phyloP scores from a whole-genome alignment of 2,888 invertebrate species.

The Papilio protenor region DNA sequence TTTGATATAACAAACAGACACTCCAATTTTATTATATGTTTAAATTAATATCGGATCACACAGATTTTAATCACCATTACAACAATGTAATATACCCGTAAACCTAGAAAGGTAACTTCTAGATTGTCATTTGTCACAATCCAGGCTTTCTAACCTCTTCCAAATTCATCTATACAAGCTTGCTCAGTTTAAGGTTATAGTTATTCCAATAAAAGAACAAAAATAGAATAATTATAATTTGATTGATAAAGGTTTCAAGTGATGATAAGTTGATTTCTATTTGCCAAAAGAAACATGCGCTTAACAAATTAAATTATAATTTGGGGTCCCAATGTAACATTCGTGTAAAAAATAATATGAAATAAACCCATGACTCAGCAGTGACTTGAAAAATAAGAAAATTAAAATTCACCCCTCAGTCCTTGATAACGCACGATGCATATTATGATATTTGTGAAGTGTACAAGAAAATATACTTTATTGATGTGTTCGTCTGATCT shows the following conservation, averaged over 20 bases:
- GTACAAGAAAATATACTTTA: slow-evolving; percentile 65
- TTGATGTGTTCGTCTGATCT: slow-evolving; percentile 69
- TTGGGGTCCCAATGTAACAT: background rate
- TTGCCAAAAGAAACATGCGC: background rate
- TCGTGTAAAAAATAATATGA: slow-evolving; percentile 22
- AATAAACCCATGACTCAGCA: slow-evolving; percentile 16
- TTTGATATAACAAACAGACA: too few relatives aligned
- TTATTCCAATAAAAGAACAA: too few relatives aligned
- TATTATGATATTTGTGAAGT: slow-evolving; percentile 64
- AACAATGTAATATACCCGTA: too few relatives aligned
- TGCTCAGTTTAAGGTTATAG: too few relatives aligned
- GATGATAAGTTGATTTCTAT: background rate
- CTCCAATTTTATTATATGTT: too few relatives aligned
- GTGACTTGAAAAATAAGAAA: slow-evolving; percentile 50
- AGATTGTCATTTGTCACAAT: too few relatives aligned
- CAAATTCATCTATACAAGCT: too few relatives aligned
- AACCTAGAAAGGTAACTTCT: too few relatives aligned
- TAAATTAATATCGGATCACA: too few relatives aligned
- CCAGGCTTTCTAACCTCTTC: too few relatives aligned
- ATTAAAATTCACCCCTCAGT: slow-evolving; percentile 69
- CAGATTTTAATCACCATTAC: too few relatives aligned
- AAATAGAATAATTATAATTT: background rate
- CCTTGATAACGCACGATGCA: slow-evolving; percentile 66
- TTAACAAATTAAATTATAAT: slow-evolving; percentile 6
- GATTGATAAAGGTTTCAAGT: slow-evolving; percentile 5